phyloP scores from a whole-genome alignment of 2,888 invertebrate genomes.

The Drosophila recens region DNA sequence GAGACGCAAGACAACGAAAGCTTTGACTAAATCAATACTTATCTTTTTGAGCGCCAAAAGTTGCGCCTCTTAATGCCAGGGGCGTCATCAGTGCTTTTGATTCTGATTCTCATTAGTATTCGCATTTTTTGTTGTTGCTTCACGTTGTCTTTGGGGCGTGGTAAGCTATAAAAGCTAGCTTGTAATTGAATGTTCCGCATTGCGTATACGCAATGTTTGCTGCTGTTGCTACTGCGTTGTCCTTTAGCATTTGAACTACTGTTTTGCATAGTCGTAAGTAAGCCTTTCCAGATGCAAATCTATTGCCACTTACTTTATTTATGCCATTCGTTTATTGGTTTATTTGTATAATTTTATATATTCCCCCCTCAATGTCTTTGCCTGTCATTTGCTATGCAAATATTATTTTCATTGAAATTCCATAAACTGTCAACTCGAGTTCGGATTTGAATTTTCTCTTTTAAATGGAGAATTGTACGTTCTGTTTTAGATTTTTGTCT shows the following conservation, averaged over 20 bases:
- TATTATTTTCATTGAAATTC: conserved; percentile 22
- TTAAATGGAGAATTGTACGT: background rate
- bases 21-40: conserved; percentile 36
- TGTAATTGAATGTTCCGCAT: conserved; percentile 68
- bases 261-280: conserved; percentile 45
- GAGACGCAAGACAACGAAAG: background rate
- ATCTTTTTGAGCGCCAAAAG: conserved; percentile 38
- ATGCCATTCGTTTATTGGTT: conserved; percentile 65
- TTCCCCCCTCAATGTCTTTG: conserved; percentile 13
- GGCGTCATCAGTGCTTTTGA: conserved; percentile 20
- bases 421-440: conserved; percentile 12
- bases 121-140: background rate
- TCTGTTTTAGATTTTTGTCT: background rate
- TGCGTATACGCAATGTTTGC: conserved; percentile 49
- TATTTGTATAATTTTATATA: conserved; percentile 64
- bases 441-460: conserved; percentile 5
- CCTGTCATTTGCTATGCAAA: conserved; percentile 37
- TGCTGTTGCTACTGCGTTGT: background rate
- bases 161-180: conserved; percentile 44
- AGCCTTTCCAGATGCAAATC: conserved; percentile 55
- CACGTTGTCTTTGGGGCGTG: conserved; percentile 25
- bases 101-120: conserved; percentile 1
- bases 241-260: conserved; percentile 15
- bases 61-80: conserved; percentile 43
- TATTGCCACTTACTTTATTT: conserved; percentile 45